phyloP scores from a whole-genome alignment of 2,797 vertebrate genomes.

The Capromys pilorides region DNA sequence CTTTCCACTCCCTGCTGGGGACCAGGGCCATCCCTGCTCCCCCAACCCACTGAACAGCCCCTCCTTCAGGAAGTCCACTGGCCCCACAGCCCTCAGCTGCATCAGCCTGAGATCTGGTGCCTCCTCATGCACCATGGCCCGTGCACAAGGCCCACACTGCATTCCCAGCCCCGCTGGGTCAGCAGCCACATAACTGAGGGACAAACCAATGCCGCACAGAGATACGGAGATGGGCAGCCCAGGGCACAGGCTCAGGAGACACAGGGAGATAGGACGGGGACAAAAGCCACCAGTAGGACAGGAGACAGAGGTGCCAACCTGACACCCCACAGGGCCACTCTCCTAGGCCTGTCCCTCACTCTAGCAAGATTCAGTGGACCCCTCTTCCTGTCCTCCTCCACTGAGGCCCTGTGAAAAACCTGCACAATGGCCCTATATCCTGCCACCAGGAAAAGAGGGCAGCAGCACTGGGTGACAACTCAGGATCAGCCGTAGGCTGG shows the following conservation, averaged over 20 bases:
- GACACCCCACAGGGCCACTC: not conserved
- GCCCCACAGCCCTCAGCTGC: not conserved
- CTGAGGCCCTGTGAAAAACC: not conserved
- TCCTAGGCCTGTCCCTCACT: not conserved
- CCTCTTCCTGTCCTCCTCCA: too few relatives aligned
- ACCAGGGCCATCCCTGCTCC: not conserved
- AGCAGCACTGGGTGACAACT: not conserved
- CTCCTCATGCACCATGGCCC: not conserved
- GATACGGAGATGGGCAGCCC: not conserved
- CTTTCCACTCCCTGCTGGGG: not conserved
- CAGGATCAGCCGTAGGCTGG: fast-evolving
- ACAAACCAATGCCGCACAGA: too few relatives aligned
- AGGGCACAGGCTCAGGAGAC: fast-evolving
- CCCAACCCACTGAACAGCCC: not conserved
- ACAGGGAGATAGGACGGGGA: fast-evolving
- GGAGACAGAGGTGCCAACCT: fast-evolving
- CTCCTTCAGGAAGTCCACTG: not conserved
- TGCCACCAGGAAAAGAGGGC: not conserved
- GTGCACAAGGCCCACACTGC: not conserved
- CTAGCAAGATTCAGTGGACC: fast-evolving
- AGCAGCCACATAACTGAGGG: not conserved
- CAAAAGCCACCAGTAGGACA: not conserved
- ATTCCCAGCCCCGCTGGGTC: too few relatives aligned
- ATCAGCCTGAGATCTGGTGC: not conserved
- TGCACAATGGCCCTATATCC: not conserved